Conservation (phyloP, 1,140 invertebrate species). For the Nylanderia fulva region DNA sequence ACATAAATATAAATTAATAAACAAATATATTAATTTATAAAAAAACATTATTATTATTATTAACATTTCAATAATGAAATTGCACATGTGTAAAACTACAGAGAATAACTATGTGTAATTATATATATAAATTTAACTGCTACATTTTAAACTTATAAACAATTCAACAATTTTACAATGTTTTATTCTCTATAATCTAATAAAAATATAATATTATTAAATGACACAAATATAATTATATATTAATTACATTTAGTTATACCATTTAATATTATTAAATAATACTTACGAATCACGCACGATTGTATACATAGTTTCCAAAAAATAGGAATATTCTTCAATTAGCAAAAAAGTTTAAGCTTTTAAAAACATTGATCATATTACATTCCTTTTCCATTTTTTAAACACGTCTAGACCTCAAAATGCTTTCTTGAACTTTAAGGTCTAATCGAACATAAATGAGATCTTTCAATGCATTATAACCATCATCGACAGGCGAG, state of each 20-base stretch:
- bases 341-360: neutral
- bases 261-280: no score
- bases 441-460: slow-evolving; percentile 62
- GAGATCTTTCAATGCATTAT: slow-evolving; percentile 72
- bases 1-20: no score
- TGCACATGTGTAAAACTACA: no score
- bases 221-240: no score
- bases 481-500: slow-evolving; percentile 26
- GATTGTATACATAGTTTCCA: no score
- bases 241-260: no score
- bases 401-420: slow-evolving; percentile 72
- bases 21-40: no score
- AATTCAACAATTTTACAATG: neutral
- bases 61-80: no score
- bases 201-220: neutral
- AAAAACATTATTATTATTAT: no score
- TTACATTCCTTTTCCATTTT: slow-evolving; percentile 70
- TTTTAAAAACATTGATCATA: slow-evolving; percentile 6
- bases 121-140: neutral
- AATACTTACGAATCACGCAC: no score
- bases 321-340: no score
- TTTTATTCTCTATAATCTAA: neutral
- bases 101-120: neutral
- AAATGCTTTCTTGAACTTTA: slow-evolving; percentile 74
- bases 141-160: neutral